A percentile compares a stretch with the other conserved stretches of the same genome.
Conservation (phyloP, 2,113 vertebrate species). For the Falco punctatus region DNA sequence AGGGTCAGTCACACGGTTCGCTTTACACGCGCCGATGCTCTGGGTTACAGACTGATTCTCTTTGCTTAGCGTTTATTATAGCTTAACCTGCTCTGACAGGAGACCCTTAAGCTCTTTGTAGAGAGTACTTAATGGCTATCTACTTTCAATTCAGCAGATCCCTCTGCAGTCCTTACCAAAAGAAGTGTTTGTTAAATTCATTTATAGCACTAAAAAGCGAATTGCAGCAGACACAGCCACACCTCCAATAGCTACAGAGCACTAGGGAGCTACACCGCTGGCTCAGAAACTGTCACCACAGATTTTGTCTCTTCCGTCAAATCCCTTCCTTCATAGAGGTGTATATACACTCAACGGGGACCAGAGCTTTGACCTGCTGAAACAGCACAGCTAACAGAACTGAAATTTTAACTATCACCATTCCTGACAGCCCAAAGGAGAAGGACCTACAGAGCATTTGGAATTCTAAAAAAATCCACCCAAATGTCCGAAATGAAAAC, state of each 20-base stretch:
- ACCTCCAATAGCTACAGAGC: not conserved
- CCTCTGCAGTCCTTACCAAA: not conserved
- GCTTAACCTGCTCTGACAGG: not conserved
- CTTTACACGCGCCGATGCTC: fast-evolving
- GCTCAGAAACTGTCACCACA: not conserved
- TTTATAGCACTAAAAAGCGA: not conserved
- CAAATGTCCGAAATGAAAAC: not conserved
- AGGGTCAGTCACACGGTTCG: not conserved
- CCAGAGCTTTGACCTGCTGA: not conserved
- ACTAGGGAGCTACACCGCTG: not conserved
- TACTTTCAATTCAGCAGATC: not conserved
- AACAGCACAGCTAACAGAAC: not conserved
- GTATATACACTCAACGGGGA: not conserved
- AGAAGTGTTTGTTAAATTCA: not conserved
- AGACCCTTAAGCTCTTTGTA: not conserved
- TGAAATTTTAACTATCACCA: not conserved
- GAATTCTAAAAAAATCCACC: not conserved
- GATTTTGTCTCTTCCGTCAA: not conserved
- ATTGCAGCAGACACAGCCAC: not conserved
- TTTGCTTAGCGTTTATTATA: not conserved
- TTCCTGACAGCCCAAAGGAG: not conserved
- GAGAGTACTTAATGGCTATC: not conserved
- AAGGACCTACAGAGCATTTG: not conserved
- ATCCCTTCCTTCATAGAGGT: not conserved
- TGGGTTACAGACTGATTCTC: not conserved